A percentile compares a stretch with the other conserved stretches of the same genome.
These are phyloP conservation scores for Acleris holmiana DNA, from an alignment of 2,888 invertebrate species.

Conservation along the genomic window DNA sequence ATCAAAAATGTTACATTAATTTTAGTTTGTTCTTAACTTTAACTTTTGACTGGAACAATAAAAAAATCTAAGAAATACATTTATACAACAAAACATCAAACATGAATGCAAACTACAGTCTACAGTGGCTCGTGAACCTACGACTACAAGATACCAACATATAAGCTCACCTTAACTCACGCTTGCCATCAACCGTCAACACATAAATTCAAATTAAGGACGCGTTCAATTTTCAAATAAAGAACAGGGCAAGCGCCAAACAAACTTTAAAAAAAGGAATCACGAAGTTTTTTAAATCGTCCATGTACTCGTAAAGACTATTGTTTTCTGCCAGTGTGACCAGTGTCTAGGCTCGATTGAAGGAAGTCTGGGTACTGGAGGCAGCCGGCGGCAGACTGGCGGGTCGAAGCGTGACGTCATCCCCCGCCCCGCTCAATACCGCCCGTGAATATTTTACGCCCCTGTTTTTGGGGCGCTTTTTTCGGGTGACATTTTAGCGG, in stretches of 20 bases:
- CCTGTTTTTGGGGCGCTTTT: slow-evolving; percentile 62
- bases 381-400: slow-evolving; percentile 67
- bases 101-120: slow-evolving; percentile 2
- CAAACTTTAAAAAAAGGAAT: background rate
- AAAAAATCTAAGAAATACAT: too few species aligned
- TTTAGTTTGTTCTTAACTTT: too few species aligned
- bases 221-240: background rate
- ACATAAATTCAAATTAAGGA: slow-evolving; percentile 39
- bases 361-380: slow-evolving; percentile 59
- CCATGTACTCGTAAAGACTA: slow-evolving; percentile 34
- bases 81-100: background rate
- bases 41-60: too few species aligned
- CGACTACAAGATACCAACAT: slow-evolving; percentile 1
- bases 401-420: slow-evolving; percentile 76
- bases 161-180: slow-evolving; percentile 56
- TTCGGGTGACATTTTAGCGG: slow-evolving; percentile 33
- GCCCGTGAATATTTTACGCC: slow-evolving; percentile 72
- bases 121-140: slow-evolving; percentile 17
- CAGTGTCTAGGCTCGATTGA: slow-evolving; percentile 55
- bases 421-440: slow-evolving; percentile 54
- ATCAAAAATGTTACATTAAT: too few species aligned
- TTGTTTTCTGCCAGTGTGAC: slow-evolving; percentile 45
- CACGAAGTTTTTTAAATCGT: slow-evolving; percentile 17
- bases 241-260: background rate
- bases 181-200: slow-evolving; percentile 45